Base-by-base conservation (phyloP, 2,888 invertebrate genomes). In the Eupsilia transversa region DNA sequence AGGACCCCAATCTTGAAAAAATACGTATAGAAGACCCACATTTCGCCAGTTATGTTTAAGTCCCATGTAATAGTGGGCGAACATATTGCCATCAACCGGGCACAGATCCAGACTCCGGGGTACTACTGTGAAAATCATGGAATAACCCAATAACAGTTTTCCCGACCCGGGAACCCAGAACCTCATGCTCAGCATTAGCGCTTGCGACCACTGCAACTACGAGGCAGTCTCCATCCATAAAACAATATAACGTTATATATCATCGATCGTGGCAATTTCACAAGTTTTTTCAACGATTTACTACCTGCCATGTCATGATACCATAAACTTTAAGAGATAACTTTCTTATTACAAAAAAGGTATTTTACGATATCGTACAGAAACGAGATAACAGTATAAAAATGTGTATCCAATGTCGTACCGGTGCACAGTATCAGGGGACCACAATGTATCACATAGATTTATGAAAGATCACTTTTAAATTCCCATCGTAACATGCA, bases 281-380 rank as follows among this genome's bases (percentile, higher is more conserved):
- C 61, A 67, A 75, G 64, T 78, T 65, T 74, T 61, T 69, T 63
- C 64, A 69, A 76, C 72, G 71, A 69, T 80, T 86, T 82, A 83
- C 74, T 79, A 72, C 72, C 68, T 80, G 70, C 64, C 74, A 60
- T 72, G 86, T 88, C 70, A 86, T 74, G 72, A 59, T 70, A 73
- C 72, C 74, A 80, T 88, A 87, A 89, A 87, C 59, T 75, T 66
- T 70, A 66, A 74, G 74, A 70, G 79, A 82, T 81, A 81, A 77
- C 79, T 78, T 79, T 81, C 79, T 79, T 82, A 81, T 84, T 82
- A 85, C 67, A 84, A 80, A 83, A 85, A 67, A 81, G 69, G 61
- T 73, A 68, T 73, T 72, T 80, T 81, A 82, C 56, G 79, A 84
- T 82, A 85, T 71, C 68, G 33, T 65, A 38, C 23, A 43, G 72